Percentiles rank a stretch among this genome's conserved stretches.
Evolutionary conservation across 2,113 vertebrate genomes (phyloP).

Genomic region (Paratilapia polleni): DNA sequence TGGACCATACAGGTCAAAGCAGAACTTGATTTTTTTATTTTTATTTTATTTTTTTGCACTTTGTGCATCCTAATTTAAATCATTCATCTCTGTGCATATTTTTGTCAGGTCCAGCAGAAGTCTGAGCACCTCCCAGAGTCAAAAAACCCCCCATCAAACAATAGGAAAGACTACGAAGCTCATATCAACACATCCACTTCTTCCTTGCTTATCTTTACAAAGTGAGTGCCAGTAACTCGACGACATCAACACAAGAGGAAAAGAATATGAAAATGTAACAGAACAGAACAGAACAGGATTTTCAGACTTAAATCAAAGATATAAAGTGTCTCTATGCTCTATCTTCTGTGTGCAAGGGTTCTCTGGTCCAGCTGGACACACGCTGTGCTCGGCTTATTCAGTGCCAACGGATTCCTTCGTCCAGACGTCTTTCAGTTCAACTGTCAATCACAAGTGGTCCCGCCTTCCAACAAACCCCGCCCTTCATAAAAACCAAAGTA

Average conservation of each 20-base stretch:
- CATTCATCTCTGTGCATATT: background rate
- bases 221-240: slow-evolving; percentile 31
- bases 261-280: slow-evolving; percentile 52
- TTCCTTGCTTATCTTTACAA: slow-evolving; percentile 12
- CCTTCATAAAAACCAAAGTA: slow-evolving; percentile 25
- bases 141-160: background rate
- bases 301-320: slow-evolving; percentile 56
- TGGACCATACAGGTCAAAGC: background rate
- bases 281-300: slow-evolving; percentile 52
- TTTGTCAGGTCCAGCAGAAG: background rate
- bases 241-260: slow-evolving; percentile 45
- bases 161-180: slow-evolving; percentile 28
- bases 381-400: background rate
- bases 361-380: slow-evolving; percentile 39
- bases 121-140: too few species aligned
- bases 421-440: slow-evolving; percentile 7
- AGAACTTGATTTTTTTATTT: too few species aligned
- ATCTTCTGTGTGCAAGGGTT: slow-evolving; percentile 35
- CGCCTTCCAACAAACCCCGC: slow-evolving; percentile 34
- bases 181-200: slow-evolving; percentile 22
- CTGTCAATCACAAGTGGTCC: slow-evolving; percentile 55
- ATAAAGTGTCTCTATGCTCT: slow-evolving; percentile 76
- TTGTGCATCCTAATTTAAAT: background rate
- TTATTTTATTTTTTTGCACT: too few species aligned
- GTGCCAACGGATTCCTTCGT: slow-evolving; percentile 1